A percentile compares a stretch with the other conserved stretches of the same genome.
Evolutionary conservation across 2,888 invertebrate species (phyloP).

Genomic region (Agonopterix subpropinquella): DNA sequence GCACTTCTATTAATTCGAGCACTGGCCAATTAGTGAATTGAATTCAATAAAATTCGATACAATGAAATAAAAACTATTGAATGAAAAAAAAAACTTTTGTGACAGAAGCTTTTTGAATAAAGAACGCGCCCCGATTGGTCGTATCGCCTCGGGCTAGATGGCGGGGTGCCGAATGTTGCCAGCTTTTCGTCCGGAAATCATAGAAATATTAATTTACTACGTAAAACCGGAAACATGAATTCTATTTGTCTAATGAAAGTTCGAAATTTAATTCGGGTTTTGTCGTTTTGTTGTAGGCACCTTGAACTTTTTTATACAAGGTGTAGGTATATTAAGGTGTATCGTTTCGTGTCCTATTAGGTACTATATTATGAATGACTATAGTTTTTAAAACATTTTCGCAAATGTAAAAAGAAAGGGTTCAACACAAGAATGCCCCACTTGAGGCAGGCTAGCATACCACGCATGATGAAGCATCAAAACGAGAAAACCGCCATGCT

Average conservation of each 20-base stretch:
- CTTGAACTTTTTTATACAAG: too few relatives aligned
- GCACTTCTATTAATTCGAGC: constrained; percentile 4
- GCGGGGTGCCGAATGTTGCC: constrained; percentile 65
- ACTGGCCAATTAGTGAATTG: constrained; percentile 36
- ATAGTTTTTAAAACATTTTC: too few relatives aligned
- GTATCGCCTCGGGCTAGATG: constrained; percentile 62
- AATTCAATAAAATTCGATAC: constrained; percentile 27
- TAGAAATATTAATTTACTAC: too few relatives aligned
- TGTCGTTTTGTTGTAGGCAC: neutral
- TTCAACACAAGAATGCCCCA: too few relatives aligned
- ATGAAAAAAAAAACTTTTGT: constrained; percentile 24
- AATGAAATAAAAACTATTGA: constrained; percentile 31
- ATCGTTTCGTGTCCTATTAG: too few relatives aligned
- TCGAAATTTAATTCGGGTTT: constrained; percentile 25
- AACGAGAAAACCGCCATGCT: too few relatives aligned
- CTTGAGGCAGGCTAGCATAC: too few relatives aligned
- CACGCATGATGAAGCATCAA: too few relatives aligned
- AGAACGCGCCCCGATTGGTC: constrained; percentile 60
- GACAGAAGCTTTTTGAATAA: constrained; percentile 53
- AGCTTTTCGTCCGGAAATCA: constrained; percentile 61
- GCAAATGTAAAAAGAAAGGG: too few relatives aligned
- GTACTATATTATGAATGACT: too few relatives aligned
- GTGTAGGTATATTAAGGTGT: too few relatives aligned
- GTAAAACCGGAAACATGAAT: constrained; percentile 69
- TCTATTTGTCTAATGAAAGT: constrained; percentile 58